Base-by-base conservation (phyloP, 1,140 invertebrate species). In the Lasaia peninsularis region DNA sequence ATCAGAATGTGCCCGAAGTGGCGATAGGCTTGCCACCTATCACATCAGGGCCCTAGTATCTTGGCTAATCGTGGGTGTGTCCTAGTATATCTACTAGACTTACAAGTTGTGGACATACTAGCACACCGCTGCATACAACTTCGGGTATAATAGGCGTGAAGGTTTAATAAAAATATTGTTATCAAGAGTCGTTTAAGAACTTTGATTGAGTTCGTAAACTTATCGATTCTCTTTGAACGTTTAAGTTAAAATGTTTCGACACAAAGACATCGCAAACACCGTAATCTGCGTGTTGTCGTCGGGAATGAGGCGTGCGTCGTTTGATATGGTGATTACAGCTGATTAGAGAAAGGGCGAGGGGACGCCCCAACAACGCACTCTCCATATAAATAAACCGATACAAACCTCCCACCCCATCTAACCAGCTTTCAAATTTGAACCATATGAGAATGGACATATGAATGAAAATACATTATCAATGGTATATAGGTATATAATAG, bases 241-340 rank as follows among this genome's bases (percentile, higher is more conserved):
- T 48, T 48, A 48, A 48, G 44, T 48, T 48, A 48, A 48, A 48
- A 48, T 48, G 20, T 20, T 48, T 48, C 56, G 58, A 63, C 60
- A 63, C 56, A 58, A 73, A 67, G 61, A 71, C 57, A 48, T 63
- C 71, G 60, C 75, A 74, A 73, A 80, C 62, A 71, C 66, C 60
- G 71, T 86, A 83, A 87, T 83, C 76, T 79, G 73, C 69, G 73
- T 80, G 79, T 83, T 85, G 84, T 86, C 79, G 78, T 65, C 73
- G 73, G 67, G 75, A 82, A 85, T 81, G 82, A 80, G 80, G 78
- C 73, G 75, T 83, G 73, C 78, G 82, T 83, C 81, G 82, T 88
- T 88, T 88, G 85, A 88, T 88, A 88, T 88, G 85, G 82, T 88
- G 85, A 88, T 88, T 88, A 88, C 72, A 83, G 67, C 82, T 88